Evolutionary conservation across 2,888 invertebrate species (phyloP), one percentile per base, ranked within the genome.

Genomic region (Gymnoscelis rufifasciata): DNA sequence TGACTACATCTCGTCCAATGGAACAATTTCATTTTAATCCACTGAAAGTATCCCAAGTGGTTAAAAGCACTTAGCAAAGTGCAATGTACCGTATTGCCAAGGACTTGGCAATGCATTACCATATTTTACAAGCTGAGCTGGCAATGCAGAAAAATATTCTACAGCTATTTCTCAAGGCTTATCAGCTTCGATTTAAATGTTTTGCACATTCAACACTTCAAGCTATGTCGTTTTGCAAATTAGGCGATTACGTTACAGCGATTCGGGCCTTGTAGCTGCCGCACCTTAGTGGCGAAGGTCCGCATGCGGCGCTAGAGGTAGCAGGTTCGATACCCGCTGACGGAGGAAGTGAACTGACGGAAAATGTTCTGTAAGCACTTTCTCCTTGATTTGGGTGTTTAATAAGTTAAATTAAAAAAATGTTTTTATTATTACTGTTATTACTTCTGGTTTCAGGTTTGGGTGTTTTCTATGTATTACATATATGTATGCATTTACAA

Each of bases 101-200:
- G 42, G 50, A 50, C 45, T 50, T 50, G 50, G 50, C 50, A 42
- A 45, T 39, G 45, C 50, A 50, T 50, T 50, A 42, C 50, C 50
- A 45, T 50, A 50, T 36, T 50, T 50, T 50, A 50, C 38, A 35
- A 31, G 40, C 41, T 38, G 36, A 41, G 44, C 38, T 43, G 27
- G 37, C 29, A 33, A 38, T 31, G 29, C 33, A 35, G 38, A 35
- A 49, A 50, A 35, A 43, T 47, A 43, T 35, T 50, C 38, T 29
- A 19, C 24, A 13, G 33, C 35, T 30, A 23, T 35, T 33, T 23
- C 35, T 10, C 11, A 7, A 7, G 35, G 35, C 11, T 35, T 35
- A 35, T 35, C 35, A 7, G 35, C 19, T 35, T 35, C 31, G 31
- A 33, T 33, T 33, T 15, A 19, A 36, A 36, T 36, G 36, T 23